phyloP scores from a whole-genome alignment of 1,140 invertebrate species.

The Meloidogyne exigua region DNA sequence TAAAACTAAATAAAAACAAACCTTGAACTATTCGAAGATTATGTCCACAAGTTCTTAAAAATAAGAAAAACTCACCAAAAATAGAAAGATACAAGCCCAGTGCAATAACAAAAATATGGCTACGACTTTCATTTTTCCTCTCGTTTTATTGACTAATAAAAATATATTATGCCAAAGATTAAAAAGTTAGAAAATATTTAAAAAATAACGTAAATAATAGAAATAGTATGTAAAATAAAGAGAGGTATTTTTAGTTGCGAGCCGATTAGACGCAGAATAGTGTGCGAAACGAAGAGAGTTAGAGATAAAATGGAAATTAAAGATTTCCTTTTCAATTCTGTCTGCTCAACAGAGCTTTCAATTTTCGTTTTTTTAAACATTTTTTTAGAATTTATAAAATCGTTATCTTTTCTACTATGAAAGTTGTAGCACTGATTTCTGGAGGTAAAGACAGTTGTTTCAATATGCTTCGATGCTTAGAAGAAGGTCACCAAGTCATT shows the following conservation, averaged over 20 bases:
- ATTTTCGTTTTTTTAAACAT: too few relatives aligned
- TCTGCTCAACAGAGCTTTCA: background rate
- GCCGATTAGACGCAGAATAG: too few relatives aligned
- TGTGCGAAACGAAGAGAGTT: too few relatives aligned
- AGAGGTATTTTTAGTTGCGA: too few relatives aligned
- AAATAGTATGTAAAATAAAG: too few relatives aligned
- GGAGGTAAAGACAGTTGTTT: constrained; percentile 99
- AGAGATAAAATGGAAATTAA: too few relatives aligned
- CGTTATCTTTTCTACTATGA: constrained; percentile 75
- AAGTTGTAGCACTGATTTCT: constrained; percentile 83
- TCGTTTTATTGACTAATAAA: background rate
- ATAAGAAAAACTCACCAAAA: background rate
- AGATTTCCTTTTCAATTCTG: too few relatives aligned
- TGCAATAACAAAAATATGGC: background rate
- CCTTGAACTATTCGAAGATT: background rate
- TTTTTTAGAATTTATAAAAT: too few relatives aligned
- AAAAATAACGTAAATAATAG: too few relatives aligned
- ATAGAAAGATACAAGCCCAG: background rate
- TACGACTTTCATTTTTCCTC: background rate
- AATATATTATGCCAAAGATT: background rate
- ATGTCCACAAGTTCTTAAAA: background rate
- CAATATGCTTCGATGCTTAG: constrained; percentile 95
- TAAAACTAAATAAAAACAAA: background rate
- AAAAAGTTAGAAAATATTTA: too few relatives aligned
- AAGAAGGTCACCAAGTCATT: constrained; percentile 90